Evolutionary conservation across 2,888 invertebrate genomes (phyloP), one percentile per base, ranked within the genome.

Genomic region (Coelinius sp.): DNA sequence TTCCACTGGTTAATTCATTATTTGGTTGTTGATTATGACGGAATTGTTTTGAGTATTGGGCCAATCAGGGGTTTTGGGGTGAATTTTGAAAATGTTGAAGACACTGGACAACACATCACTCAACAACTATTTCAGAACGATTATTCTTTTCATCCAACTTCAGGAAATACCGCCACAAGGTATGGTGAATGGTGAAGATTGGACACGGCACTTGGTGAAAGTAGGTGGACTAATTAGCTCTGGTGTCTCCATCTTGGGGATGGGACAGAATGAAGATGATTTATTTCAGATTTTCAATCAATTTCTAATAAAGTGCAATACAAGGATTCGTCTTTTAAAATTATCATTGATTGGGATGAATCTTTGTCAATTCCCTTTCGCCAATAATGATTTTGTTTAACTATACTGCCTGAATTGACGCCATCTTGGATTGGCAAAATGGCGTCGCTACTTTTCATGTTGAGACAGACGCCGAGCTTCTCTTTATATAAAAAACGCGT

Each of bases 131-230:
- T 53, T 20, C 35, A 44, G 38, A 53, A 27, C 10, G 17, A 70
- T n/a, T 14, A 17, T 20, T 27, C 22, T 41, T 59, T 68, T 56
- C 56, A 41, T 62, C 71, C 49, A 68, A 67, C 71, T 71, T 68
- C 62, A 38, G 73, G 73, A 74, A 78, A 75, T 78, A 76, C 77
- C 77, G 75, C 76, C 77, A 78, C 75, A 75, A 75, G 71, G 68
- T 62, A 71, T 38, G 67, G 31, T 52, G 63, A 25, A 68, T 56
- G 5, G 59, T 10, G 14, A 6, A 56, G 59, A 59, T 59, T 31
- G 59, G 59, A 31, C 5, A 20, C 6, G n/a, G 22, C 1, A 59
- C 17, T 31, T 17, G 31, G 35, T 31, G 20, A 17, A 59, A 59
- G 17, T 14, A 14, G 31, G 14, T 49, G 46, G 17, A 1, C 5